Percentiles rank a stretch among this genome's conserved stretches.
phyloP scores from a whole-genome alignment of 2,113 vertebrate genomes.

The Nerophis ophidion region DNA sequence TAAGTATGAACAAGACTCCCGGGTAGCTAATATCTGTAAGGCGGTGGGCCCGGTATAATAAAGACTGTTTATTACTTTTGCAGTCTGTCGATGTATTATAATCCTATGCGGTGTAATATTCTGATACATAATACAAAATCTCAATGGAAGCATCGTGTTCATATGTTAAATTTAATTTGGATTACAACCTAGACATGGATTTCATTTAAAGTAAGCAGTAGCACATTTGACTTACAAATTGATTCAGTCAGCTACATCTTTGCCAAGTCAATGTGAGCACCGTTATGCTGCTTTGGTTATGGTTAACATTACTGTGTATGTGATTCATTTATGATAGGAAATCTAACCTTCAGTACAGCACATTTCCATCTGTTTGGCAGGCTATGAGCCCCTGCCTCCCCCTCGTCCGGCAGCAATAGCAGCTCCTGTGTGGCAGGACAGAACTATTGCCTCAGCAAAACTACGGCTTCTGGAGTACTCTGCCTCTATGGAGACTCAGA shows the following conservation, averaged over 20 bases:
- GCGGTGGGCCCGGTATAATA: no score
- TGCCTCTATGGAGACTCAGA: conserved; percentile 90
- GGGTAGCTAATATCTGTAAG: not conserved
- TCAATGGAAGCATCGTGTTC: not conserved
- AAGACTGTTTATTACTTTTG: no score
- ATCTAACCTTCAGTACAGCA: not conserved
- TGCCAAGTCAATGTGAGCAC: no score
- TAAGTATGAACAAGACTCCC: conserved; percentile 61
- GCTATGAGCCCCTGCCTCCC: conserved; percentile 84
- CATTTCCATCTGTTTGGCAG: conserved; percentile 52
- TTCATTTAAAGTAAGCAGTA: no score
- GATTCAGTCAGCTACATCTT: no score
- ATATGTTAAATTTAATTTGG: no score
- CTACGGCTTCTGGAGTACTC: conserved; percentile 90
- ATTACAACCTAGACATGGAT: no score
- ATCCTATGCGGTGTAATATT: not conserved
- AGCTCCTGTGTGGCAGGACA: conserved; percentile 88
- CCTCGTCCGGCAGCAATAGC: conserved; percentile 81
- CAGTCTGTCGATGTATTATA: not conserved
- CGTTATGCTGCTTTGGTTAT: not conserved
- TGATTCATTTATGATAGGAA: not conserved
- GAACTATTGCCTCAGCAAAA: conserved; percentile 87
- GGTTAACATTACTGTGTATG: not conserved
- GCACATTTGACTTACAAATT: no score
- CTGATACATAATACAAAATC: not conserved